Percentiles rank a stretch among this genome's conserved stretches.
phyloP scores from a whole-genome alignment of 2,113 vertebrate species.

The Tamias sibiricus region DNA sequence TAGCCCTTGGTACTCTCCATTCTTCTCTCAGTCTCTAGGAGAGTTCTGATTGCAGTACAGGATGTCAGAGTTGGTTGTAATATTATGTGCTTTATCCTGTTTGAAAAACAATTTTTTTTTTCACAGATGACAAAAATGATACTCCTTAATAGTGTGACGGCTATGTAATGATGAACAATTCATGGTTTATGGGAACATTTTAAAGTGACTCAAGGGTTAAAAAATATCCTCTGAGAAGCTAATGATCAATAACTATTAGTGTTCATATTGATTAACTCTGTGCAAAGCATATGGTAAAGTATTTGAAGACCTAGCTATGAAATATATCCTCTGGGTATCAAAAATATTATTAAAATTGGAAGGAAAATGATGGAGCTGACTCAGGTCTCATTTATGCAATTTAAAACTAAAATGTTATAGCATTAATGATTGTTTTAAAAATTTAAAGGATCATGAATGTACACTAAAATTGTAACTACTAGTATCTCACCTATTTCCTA shows the following conservation, averaged over 20 bases:
- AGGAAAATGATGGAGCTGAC: slow-evolving; percentile 45
- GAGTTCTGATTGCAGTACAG: background rate
- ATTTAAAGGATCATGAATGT: background rate
- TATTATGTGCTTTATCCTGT: slow-evolving; percentile 26
- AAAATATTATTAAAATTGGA: slow-evolving; percentile 59
- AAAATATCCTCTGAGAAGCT: slow-evolving; percentile 67
- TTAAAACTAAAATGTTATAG: slow-evolving; percentile 39
- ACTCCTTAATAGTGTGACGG: slow-evolving; percentile 16
- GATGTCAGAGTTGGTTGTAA: background rate
- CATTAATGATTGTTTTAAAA: background rate
- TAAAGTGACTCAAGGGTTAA: slow-evolving; percentile 75
- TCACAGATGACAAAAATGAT: slow-evolving; percentile 64
- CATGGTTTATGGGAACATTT: slow-evolving; percentile 64
- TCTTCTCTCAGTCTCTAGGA: background rate
- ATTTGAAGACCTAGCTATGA: slow-evolving; percentile 41
- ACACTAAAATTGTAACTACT: background rate
- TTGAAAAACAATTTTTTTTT: slow-evolving; percentile 24
- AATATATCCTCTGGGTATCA: slow-evolving; percentile 50
- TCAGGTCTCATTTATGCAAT: slow-evolving; percentile 15
- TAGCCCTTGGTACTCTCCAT: background rate
- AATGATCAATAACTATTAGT: slow-evolving; percentile 68
- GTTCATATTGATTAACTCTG: slow-evolving; percentile 74
- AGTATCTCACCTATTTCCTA: background rate
- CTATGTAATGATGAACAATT: slow-evolving; percentile 47
- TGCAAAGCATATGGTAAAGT: slow-evolving; percentile 61